These are phyloP conservation scores for Corynorhinus townsendii DNA, from an alignment of 2,113 vertebrate genomes.

Conservation along the genomic window DNA sequence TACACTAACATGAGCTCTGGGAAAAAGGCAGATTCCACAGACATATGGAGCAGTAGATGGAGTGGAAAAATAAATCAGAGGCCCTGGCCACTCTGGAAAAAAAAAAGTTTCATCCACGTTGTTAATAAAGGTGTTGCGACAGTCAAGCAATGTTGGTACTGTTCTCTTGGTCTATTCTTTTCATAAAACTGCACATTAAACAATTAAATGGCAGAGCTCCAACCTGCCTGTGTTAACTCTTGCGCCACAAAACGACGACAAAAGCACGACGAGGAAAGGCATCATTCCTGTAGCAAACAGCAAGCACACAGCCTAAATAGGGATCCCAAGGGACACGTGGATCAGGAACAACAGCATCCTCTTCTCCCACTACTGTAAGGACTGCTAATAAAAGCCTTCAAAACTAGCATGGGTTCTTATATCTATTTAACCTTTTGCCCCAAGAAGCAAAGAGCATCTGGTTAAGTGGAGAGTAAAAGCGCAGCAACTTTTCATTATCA, in stretches of 20 bases:
- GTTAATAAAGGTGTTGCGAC: slow-evolving; percentile 82
- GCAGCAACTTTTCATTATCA: slow-evolving; percentile 88
- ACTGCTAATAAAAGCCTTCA: slow-evolving; percentile 85
- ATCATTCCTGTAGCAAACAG: slow-evolving; percentile 70
- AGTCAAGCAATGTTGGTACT: slow-evolving; percentile 72
- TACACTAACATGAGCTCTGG: slow-evolving; percentile 90
- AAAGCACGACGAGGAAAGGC: not conserved
- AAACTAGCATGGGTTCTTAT: slow-evolving; percentile 85
- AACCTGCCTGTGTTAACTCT: slow-evolving; percentile 65
- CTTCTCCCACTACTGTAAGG: slow-evolving; percentile 74
- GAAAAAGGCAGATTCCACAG: slow-evolving; percentile 89
- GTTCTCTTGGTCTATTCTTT: slow-evolving; percentile 66
- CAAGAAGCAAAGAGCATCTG: slow-evolving; percentile 88
- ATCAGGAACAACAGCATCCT: slow-evolving; percentile 70
- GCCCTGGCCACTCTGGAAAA: slow-evolving; percentile 77
- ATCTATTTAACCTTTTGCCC: slow-evolving; percentile 89
- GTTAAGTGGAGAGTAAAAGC: slow-evolving; percentile 88
- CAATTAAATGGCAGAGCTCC: slow-evolving; percentile 66
- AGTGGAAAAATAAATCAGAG: slow-evolving; percentile 89
- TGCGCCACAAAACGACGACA: slow-evolving; percentile 1
- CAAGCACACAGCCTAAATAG: slow-evolving; percentile 72
- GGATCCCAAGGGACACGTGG: slow-evolving; percentile 73
- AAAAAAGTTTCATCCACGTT: slow-evolving; percentile 79
- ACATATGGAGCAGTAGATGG: slow-evolving; percentile 93
- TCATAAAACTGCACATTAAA: slow-evolving; percentile 73